Evolutionary conservation across 2,113 vertebrate species (phyloP).

Genomic region (Tetrax tetrax): DNA sequence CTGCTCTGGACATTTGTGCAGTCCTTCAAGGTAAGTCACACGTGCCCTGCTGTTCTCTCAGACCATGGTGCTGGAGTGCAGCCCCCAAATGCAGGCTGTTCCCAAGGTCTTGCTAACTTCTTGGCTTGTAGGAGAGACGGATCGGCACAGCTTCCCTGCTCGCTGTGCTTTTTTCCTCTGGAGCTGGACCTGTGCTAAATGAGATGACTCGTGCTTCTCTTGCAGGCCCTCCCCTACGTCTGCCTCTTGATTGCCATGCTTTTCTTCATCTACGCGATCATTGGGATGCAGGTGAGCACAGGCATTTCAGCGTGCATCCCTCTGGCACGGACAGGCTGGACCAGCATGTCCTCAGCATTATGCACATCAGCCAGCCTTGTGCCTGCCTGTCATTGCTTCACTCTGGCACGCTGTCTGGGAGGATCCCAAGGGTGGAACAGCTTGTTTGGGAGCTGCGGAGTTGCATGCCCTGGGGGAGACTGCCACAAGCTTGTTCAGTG

Average conservation of each 20-base stretch:
- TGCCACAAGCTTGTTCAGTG: neutral
- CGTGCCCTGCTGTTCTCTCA: neutral
- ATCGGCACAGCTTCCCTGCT: neutral
- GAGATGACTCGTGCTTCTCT: constrained; percentile 35
- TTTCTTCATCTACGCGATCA: constrained; percentile 99
- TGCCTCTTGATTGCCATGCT: constrained; percentile 99
- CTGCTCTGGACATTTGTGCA: constrained; percentile 98
- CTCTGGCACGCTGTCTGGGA: accelerated
- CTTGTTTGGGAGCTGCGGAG: neutral
- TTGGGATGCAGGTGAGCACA: constrained; percentile 96
- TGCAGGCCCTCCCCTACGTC: constrained; percentile 93
- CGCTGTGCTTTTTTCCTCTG: neutral
- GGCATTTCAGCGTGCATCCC: neutral
- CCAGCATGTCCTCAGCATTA: neutral
- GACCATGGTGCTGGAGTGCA: neutral
- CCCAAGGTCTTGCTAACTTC: neutral
- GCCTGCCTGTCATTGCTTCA: neutral
- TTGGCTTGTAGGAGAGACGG: neutral
- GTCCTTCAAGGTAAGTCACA: constrained; percentile 89
- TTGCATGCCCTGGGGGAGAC: neutral
- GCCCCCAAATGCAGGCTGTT: neutral
- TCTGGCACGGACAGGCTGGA: neutral
- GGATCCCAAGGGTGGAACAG: neutral
- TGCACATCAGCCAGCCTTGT: neutral
- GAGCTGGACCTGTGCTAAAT: neutral